phyloP scores from a whole-genome alignment of 2,888 invertebrate species.

The Smittia sp. region DNA sequence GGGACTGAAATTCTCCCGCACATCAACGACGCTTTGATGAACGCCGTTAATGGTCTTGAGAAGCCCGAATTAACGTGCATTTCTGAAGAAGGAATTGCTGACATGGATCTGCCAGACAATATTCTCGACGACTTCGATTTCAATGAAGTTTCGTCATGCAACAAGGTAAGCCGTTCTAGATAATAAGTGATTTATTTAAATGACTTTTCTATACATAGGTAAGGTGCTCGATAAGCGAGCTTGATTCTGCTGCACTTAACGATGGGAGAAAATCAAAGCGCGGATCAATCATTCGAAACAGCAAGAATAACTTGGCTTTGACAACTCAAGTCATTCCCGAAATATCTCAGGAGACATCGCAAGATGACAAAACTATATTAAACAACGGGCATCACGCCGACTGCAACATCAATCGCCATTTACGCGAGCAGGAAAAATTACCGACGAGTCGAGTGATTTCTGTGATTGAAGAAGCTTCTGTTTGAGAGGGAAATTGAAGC shows the following conservation, averaged over 20 bases:
- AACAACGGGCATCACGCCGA: conserved; percentile 16
- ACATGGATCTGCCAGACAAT: conserved; percentile 78
- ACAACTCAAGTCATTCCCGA: conserved; percentile 32
- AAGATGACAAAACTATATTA: not conserved
- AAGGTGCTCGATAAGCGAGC: conserved; percentile 81
- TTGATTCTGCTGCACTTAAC: conserved; percentile 71
- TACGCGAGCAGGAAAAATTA: conserved; percentile 3
- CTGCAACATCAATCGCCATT: conserved; percentile 20
- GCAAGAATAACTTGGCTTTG: conserved; percentile 9
- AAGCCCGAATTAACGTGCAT: conserved; percentile 78
- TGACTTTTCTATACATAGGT: conserved; percentile 56
- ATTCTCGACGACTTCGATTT: conserved; percentile 74
- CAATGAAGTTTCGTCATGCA: conserved; percentile 78
- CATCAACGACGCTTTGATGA: conserved; percentile 53
- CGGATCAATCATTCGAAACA: conserved; percentile 9
- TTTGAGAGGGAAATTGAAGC: conserved; percentile 48
- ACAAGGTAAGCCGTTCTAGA: conserved; percentile 58
- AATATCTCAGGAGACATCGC: conserved; percentile 37
- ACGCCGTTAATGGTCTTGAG: conserved; percentile 57
- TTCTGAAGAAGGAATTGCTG: conserved; percentile 80
- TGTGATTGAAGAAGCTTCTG: conserved; percentile 73
- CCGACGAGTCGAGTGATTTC: conserved; percentile 61
- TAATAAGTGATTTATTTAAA: not conserved
- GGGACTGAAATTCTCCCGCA: conserved; percentile 57
- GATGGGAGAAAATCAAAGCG: conserved; percentile 1